These are phyloP conservation scores for Fissipunctia ypsillon DNA, from an alignment of 2,888 invertebrate species.

Conservation along the genomic window DNA sequence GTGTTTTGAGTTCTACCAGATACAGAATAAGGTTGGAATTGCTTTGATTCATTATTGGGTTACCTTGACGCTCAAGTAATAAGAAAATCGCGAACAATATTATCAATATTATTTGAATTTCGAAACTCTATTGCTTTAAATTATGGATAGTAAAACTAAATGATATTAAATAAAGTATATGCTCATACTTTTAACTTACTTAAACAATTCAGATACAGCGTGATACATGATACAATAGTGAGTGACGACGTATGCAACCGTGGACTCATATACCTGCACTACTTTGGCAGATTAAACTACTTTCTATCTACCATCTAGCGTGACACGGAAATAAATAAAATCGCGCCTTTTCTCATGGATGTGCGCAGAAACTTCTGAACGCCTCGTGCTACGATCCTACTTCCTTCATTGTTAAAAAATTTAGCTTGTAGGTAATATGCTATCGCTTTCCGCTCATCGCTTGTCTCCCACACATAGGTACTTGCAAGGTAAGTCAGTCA, in stretches of 20 bases:
- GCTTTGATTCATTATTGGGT: conserved; percentile 32
- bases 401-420: neutral
- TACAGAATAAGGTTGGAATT: conserved; percentile 62
- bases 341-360: neutral
- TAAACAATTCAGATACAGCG: too few species aligned
- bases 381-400: neutral
- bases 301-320: neutral
- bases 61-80: conserved; percentile 62
- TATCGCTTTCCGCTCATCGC: conserved; percentile 56
- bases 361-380: neutral
- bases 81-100: conserved; percentile 45
- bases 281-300: neutral
- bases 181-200: neutral
- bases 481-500: conserved; percentile 86
- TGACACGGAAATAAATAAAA: neutral
- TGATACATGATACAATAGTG: neutral
- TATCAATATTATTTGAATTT: neutral
- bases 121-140: neutral
- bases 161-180: too few species aligned
- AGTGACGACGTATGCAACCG: neutral
- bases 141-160: neutral
- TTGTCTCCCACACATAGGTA: conserved; percentile 62
- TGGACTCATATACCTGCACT: neutral
- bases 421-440: neutral
- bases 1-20: conserved; percentile 56